Percentiles rank a stretch among this genome's conserved stretches.
phyloP scores from a whole-genome alignment of 2,888 invertebrate genomes.

The Mystacides longicornis region DNA sequence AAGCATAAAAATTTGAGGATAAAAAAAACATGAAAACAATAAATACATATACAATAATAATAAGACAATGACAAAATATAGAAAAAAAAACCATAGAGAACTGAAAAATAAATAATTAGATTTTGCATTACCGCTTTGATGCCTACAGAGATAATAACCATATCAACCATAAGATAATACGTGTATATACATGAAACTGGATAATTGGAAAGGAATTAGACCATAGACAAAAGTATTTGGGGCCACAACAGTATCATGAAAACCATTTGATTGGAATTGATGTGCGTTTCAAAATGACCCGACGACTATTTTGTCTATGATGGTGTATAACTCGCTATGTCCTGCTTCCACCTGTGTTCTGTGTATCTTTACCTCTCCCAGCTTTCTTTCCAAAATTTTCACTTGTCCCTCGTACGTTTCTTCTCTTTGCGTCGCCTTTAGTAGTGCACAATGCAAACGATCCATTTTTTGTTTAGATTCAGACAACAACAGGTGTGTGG shows the following conservation, averaged over 20 bases:
- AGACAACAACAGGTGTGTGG: background rate
- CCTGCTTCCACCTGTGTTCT: constrained; percentile 9
- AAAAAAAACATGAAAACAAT: background rate
- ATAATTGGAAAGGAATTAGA: background rate
- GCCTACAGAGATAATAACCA: background rate
- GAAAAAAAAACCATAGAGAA: background rate
- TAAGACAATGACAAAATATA: background rate
- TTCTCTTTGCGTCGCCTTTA: constrained; percentile 90
- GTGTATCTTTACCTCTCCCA: constrained; percentile 76
- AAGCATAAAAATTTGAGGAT: too few relatives aligned
- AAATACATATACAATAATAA: background rate
- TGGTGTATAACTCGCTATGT: constrained; percentile 23
- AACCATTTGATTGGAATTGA: background rate
- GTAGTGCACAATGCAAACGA: constrained; percentile 32
- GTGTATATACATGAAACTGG: background rate
- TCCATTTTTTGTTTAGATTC: background rate
- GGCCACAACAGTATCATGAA: background rate
- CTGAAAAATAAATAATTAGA: background rate
- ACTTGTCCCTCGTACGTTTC: constrained; percentile 88
- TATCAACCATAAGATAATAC: background rate
- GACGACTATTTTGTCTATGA: background rate
- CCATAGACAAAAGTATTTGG: background rate
- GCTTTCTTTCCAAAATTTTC: constrained; percentile 79
- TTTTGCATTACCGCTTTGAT: background rate
- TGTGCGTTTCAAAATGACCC: background rate